Evolutionary conservation across 2,113 vertebrate species (phyloP).

Genomic region (Istiophorus platypterus): DNA sequence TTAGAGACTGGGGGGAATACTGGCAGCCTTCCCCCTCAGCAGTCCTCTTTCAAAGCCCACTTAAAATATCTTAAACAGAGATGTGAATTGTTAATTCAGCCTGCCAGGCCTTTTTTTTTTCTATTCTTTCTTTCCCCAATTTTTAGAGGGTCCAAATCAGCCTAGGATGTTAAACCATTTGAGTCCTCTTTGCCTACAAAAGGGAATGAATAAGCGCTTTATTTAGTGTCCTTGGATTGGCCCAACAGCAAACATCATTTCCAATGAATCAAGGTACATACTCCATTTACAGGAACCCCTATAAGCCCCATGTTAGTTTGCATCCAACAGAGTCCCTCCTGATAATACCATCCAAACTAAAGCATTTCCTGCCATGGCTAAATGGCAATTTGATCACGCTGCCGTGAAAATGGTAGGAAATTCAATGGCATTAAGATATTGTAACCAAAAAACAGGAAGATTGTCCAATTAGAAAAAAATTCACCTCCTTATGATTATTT

Average conservation of each 20-base stretch:
- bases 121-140: conserved; percentile 45
- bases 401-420: conserved; percentile 46
- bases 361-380: conserved; percentile 51
- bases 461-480: conserved; percentile 3
- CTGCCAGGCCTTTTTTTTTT: conserved; percentile 48
- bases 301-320: conserved; percentile 9
- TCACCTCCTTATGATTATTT: not conserved
- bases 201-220: conserved; percentile 63
- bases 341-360: conserved; percentile 42
- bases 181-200: conserved; percentile 46
- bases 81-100: conserved; percentile 81
- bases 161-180: conserved; percentile 57
- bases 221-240: conserved; percentile 56
- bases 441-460: conserved; percentile 12
- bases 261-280: conserved; percentile 38
- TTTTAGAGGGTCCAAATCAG: conserved; percentile 69
- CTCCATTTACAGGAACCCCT: conserved; percentile 38
- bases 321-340: conserved; percentile 27
- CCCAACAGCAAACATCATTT: conserved; percentile 68
- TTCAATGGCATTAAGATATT: conserved; percentile 7
- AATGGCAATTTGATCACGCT: conserved; percentile 48
- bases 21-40: conserved; percentile 69
- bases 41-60: conserved; percentile 70
- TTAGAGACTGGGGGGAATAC: conserved; percentile 46
- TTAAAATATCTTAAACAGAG: conserved; percentile 81